A percentile compares a stretch with the other conserved stretches of the same genome.
Conservation (phyloP, 30 jellyfish, hydroid and myxozoan genomes). For the Hydractinia symbiolongicarpus region DNA sequence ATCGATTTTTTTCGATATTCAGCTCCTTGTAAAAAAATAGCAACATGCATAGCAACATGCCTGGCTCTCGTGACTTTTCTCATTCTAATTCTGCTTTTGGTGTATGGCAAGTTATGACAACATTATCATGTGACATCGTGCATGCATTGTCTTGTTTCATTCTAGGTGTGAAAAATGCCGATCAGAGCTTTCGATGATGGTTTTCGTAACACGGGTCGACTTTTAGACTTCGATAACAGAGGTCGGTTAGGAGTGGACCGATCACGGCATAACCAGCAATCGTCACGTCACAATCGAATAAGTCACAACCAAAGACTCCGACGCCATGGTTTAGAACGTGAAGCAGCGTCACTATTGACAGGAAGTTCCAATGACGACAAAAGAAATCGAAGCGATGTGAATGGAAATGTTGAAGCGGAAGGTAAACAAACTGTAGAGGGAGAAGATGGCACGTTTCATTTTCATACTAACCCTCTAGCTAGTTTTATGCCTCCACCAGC, state of each 20-base stretch:
- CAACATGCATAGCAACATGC: neutral
- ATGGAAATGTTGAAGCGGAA: neutral
- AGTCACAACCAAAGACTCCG: neutral
- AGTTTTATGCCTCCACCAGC: slow-evolving; percentile 15
- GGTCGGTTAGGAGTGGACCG: neutral
- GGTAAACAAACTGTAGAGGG: slow-evolving; percentile 4
- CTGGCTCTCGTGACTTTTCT: neutral
- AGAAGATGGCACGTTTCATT: slow-evolving; percentile 16
- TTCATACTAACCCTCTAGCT: slow-evolving; percentile 8
- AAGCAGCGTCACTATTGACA: neutral
- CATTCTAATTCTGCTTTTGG: slow-evolving; percentile 15
- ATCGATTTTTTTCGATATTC: slow-evolving; percentile 25
- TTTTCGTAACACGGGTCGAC: neutral
- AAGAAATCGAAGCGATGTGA: slow-evolving; percentile 10
- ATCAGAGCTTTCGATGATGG: neutral
- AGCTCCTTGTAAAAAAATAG: slow-evolving; percentile 29
- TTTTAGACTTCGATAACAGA: neutral
- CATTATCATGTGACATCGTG: neutral
- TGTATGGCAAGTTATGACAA: slow-evolving; percentile 20
- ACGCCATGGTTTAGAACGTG: slow-evolving; percentile 15
- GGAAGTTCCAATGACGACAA: slow-evolving; percentile 1
- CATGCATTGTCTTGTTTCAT: too few species aligned
- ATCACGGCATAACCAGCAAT: neutral
- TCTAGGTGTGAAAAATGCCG: neutral
- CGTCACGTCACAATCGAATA: slow-evolving; percentile 11